phyloP scores from a whole-genome alignment of 2,797 vertebrate genomes.

The Peromyscus attwateri region DNA sequence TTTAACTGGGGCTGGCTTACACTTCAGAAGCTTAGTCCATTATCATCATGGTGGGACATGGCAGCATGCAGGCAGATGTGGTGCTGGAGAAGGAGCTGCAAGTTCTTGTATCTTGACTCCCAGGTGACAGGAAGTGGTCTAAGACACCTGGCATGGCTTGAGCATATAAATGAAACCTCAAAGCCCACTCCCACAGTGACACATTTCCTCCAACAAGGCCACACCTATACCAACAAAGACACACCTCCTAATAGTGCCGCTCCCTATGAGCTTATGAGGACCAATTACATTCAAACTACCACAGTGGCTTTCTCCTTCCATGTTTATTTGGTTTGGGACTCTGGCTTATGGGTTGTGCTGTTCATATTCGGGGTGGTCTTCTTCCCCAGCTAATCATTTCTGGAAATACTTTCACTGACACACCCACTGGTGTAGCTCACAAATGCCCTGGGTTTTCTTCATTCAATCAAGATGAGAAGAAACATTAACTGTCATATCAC shows the following conservation, averaged over 20 bases:
- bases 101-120: not conserved
- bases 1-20: not conserved
- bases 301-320: not conserved
- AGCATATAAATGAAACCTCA: not conserved
- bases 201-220: no score
- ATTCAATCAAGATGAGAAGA: not conserved
- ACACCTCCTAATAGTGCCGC: not conserved
- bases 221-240: not conserved
- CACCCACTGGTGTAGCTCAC: not conserved
- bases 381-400: not conserved
- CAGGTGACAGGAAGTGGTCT: not conserved
- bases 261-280: not conserved
- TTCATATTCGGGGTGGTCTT: not conserved
- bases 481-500: not conserved
- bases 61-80: not conserved
- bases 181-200: not conserved
- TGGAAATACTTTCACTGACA: not conserved
- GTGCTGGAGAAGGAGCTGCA: not conserved
- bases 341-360: not conserved
- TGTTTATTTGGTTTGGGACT: not conserved
- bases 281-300: not conserved
- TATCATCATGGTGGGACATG: not conserved
- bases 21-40: not conserved
- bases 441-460: not conserved
- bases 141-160: not conserved